phyloP scores from a whole-genome alignment of 2,888 invertebrate species.

The Metacarcinus magister region DNA sequence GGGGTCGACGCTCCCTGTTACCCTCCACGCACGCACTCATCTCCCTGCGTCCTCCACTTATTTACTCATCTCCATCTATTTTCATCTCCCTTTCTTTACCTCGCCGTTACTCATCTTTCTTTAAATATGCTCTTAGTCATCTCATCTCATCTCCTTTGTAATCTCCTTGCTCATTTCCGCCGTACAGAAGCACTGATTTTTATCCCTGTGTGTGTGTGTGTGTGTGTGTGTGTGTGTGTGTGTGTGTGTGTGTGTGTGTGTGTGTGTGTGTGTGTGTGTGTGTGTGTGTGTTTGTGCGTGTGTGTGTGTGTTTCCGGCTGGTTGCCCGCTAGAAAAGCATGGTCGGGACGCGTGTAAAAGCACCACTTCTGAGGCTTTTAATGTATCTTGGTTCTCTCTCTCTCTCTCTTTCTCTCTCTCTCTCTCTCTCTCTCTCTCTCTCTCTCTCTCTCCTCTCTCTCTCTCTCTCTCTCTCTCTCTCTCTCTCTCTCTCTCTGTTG shows the following conservation, averaged over 20 bases:
- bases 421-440: conserved; percentile 26
- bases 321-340: neutral
- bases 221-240: neutral
- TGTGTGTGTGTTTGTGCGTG: conserved; percentile 35
- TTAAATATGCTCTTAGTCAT: neutral
- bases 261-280: conserved; percentile 41
- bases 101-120: neutral
- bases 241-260: conserved; percentile 28
- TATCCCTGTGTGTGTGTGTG: neutral
- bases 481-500: neutral
- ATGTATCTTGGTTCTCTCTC: conserved; percentile 9
- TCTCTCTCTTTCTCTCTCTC: conserved; percentile 41
- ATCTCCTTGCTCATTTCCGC: neutral
- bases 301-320: neutral
- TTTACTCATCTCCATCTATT: neutral
- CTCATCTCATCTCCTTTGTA: neutral
- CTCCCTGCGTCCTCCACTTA: neutral
- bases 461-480: conserved; percentile 26
- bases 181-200: neutral
- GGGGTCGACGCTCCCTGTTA: conserved; percentile 38
- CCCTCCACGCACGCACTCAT: neutral
- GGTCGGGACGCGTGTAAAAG: neutral
- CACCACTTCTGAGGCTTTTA: neutral
- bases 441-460: conserved; percentile 16
- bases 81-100: neutral